Evolutionary conservation across 2,113 vertebrate species (phyloP).

Genomic region (Atractosteus spatula): DNA sequence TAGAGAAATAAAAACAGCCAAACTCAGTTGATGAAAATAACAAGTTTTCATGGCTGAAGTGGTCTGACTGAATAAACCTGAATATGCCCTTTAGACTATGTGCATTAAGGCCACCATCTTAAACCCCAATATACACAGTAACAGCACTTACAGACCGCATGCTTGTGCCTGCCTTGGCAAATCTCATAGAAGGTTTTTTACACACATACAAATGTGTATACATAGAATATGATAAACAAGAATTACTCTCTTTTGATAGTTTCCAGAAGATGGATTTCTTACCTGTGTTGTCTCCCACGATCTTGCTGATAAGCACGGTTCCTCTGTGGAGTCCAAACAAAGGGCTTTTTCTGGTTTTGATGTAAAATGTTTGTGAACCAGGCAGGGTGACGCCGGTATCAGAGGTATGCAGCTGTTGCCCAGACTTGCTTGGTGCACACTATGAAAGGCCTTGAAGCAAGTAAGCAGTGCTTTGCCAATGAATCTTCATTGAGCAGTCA

Average conservation of each 20-base stretch:
- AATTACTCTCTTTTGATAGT: neutral
- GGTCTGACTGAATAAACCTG: too few species aligned
- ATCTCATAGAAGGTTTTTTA: neutral
- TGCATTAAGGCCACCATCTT: neutral
- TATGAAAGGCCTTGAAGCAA: conserved; percentile 59
- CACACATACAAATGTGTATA: too few species aligned
- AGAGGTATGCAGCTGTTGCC: conserved; percentile 68
- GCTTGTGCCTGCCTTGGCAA: conserved; percentile 2
- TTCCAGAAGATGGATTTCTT: conserved; percentile 34
- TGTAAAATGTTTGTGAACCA: conserved; percentile 35
- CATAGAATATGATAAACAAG: neutral
- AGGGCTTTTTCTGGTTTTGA: conserved; percentile 24
- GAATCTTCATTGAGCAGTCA: neutral
- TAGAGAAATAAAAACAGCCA: too few species aligned
- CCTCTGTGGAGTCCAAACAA: conserved; percentile 39
- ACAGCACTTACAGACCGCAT: neutral
- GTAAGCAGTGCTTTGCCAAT: neutral
- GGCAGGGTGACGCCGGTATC: conserved; percentile 35
- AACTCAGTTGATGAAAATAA: too few species aligned
- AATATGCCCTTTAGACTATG: neutral
- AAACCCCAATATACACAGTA: neutral
- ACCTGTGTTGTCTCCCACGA: conserved; percentile 40
- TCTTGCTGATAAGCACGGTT: neutral
- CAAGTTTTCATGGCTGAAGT: too few species aligned
- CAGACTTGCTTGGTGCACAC: conserved; percentile 62